Evolutionary conservation across 2,113 vertebrate species (phyloP).

Genomic region (Montifringilla adamsi): DNA sequence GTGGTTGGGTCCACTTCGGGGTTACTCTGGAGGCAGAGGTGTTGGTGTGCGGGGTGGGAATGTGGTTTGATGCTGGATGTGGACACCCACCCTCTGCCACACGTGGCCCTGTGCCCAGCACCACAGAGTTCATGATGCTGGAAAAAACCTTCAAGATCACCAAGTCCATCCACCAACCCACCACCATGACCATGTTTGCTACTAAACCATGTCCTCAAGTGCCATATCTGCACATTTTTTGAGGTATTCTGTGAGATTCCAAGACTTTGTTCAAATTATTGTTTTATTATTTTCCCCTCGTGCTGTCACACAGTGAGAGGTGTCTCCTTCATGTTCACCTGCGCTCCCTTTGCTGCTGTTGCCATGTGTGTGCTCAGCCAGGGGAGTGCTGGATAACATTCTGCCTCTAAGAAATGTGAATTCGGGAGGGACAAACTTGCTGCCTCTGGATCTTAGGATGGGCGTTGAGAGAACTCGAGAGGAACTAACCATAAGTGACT

Average conservation of each 20-base stretch:
- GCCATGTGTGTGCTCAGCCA: not conserved
- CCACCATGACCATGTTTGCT: not conserved
- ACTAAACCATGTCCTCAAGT: not conserved
- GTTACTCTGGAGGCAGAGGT: not conserved
- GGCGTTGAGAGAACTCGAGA: not conserved
- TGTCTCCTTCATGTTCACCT: not conserved
- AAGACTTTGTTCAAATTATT: not conserved
- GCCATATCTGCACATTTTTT: no score
- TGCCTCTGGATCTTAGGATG: not conserved
- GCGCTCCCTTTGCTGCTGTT: not conserved
- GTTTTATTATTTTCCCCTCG: not conserved
- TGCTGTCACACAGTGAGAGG: not conserved
- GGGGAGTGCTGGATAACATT: not conserved
- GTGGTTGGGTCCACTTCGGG: accelerated
- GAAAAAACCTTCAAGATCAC: not conserved
- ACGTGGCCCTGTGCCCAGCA: accelerated
- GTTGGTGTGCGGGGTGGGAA: not conserved
- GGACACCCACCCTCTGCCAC: not conserved
- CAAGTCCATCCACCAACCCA: not conserved
- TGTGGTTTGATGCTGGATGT: accelerated
- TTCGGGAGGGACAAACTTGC: not conserved
- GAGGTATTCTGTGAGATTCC: not conserved
- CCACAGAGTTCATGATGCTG: not conserved
- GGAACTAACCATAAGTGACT: not conserved
- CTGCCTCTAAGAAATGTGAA: not conserved